Evolutionary conservation across 2,888 invertebrate species (phyloP), one percentile per base, ranked within the genome.

Genomic region (Caenorhabditis sp.): DNA sequence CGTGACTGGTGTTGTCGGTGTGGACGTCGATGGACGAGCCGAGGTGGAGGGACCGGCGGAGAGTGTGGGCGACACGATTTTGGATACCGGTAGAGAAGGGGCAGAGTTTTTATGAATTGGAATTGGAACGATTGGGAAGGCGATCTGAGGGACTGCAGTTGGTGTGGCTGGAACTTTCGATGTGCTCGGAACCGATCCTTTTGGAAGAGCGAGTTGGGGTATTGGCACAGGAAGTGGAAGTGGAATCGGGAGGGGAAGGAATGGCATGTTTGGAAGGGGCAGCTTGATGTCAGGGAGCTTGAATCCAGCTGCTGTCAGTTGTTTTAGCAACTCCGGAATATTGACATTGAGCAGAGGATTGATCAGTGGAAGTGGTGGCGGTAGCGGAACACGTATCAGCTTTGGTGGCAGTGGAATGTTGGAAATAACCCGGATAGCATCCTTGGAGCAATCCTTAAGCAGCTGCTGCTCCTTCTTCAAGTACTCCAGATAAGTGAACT

Each of bases 391-490:
- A 6, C 31, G 5, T 31, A 7, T 4, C 31, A 7, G 31, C 31
- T 31, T 44, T 5, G 51, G 22, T 4, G 26, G 24, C 6, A 54
- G 63, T 22, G 38, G 66, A n/a, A 49, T 26, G n/a, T 75, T 75
- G 24, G 28, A 19, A 16, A 75, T 44, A 6, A 66, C 66, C 4
- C 66, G 56, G 0, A 64, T 19, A 1, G 58, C 75, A 7, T 75
- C 75, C 8, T 14, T 16, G 1, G 75, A 66, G 6, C 38, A 19
- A 0, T 24, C n/a, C 14, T 31, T 26, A 22, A 75, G 19, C 44
- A 75, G 19, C 26, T 51, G 28, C 1, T 64, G 56, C 49, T 75
- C 75, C 26, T 66, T 49, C 16, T 35, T 22, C 22, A 66, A 35
- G 16, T n/a, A 28, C 8, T 75, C 66, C 75, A 38, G 22, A 0